Evolutionary conservation across 2,888 invertebrate species (phyloP).

Genomic region (Pristionchus exspectatus): DNA sequence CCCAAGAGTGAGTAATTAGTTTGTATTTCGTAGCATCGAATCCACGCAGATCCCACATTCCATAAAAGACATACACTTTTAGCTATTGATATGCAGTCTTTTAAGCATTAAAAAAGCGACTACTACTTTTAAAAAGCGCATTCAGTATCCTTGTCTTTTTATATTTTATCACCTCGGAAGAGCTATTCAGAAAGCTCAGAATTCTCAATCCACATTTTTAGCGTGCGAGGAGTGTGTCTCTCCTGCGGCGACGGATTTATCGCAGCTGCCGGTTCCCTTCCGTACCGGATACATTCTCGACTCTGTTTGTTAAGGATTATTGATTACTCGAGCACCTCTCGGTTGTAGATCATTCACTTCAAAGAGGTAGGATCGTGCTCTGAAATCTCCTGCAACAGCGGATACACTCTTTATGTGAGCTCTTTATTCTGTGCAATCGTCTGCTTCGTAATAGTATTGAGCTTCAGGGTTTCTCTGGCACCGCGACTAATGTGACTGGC

Average conservation of each 20-base stretch:
- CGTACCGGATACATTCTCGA: neutral
- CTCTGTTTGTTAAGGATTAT: neutral
- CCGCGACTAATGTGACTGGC: neutral
- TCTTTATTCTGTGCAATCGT: neutral
- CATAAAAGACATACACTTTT: neutral
- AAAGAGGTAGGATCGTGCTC: neutral
- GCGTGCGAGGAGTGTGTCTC: neutral
- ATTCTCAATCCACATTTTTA: neutral
- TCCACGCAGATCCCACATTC: neutral
- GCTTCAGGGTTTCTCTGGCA: neutral
- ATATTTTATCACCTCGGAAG: too few species aligned
- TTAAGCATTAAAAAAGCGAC: too few species aligned
- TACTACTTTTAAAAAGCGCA: neutral
- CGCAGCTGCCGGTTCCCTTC: neutral
- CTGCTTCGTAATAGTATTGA: neutral
- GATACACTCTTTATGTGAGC: slow-evolving; percentile 5
- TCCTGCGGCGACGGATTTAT: neutral
- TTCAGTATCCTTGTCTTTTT: too few species aligned
- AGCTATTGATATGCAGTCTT: neutral
- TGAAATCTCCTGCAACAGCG: neutral
- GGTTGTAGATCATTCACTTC: neutral
- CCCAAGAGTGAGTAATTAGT: neutral
- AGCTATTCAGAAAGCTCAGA: too few species aligned
- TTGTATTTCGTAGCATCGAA: neutral
- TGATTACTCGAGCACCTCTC: neutral